These are phyloP conservation scores for Monochamus saltuarius DNA, from an alignment of 1,140 invertebrate genomes.

Conservation along the genomic window DNA sequence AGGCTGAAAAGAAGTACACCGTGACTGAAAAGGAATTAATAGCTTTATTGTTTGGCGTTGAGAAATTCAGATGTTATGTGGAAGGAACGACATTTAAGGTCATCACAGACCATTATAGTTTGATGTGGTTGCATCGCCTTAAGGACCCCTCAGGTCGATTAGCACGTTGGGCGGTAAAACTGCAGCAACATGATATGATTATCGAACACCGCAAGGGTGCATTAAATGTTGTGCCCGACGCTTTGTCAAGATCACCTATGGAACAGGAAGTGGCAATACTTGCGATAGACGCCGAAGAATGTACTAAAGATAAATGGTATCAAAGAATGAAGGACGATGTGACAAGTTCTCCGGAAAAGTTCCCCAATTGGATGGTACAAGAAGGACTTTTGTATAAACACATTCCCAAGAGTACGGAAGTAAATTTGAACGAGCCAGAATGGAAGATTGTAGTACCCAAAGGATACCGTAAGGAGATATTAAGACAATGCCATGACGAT, in stretches of 20 bases:
- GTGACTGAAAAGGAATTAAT: constrained; percentile 52
- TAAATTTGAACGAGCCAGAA: neutral
- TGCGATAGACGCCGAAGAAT: neutral
- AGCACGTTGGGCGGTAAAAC: constrained; percentile 50
- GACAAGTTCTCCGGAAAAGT: constrained; percentile 6
- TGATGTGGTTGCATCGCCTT: constrained; percentile 51
- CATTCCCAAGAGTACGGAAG: neutral
- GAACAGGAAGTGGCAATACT: too few species aligned
- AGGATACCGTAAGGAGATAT: neutral
- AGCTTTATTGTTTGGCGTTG: constrained; percentile 49
- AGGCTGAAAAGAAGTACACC: constrained; percentile 25
- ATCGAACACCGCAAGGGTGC: constrained; percentile 47
- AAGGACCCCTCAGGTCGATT: constrained; percentile 52
- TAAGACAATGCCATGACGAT: constrained; percentile 16
- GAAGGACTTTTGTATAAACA: constrained; percentile 16
- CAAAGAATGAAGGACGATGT: constrained; percentile 1
- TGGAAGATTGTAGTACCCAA: constrained; percentile 25
- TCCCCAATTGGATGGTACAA: constrained; percentile 15
- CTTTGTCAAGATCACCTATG: constrained; percentile 38
- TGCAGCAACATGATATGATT: constrained; percentile 47
- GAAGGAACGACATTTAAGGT: too few species aligned
- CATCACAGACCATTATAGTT: constrained; percentile 50
- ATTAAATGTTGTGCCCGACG: constrained; percentile 46
- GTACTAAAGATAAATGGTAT: constrained; percentile 12
- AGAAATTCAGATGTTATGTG: constrained; percentile 47